Conservation (phyloP, 2,113 vertebrate species). For the Amphiprion ocellaris region DNA sequence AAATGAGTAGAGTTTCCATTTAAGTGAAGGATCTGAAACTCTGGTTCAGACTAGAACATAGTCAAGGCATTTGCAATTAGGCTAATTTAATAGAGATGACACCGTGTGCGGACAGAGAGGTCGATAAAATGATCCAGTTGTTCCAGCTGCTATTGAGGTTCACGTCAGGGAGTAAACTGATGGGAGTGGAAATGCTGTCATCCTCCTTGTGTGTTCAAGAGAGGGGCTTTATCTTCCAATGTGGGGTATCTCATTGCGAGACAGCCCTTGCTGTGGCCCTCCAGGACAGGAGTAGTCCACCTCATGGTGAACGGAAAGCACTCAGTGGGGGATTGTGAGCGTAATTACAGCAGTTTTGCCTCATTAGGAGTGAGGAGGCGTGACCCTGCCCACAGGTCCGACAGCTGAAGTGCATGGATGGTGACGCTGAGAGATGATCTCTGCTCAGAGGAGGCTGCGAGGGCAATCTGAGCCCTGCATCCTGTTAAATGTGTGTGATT, state of each 20-base stretch:
- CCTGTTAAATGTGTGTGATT: neutral
- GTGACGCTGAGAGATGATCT: slow-evolving; percentile 53
- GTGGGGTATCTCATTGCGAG: slow-evolving; percentile 17
- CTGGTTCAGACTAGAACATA: neutral
- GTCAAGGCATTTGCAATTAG: neutral
- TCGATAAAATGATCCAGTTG: slow-evolving; percentile 2
- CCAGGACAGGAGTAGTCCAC: slow-evolving; percentile 63
- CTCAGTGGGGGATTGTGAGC: slow-evolving; percentile 59
- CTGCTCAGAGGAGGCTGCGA: slow-evolving; percentile 20
- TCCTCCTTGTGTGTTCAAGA: slow-evolving; percentile 11
- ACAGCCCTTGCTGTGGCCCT: slow-evolving; percentile 50
- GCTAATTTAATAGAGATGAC: slow-evolving; percentile 20
- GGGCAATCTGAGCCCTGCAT: neutral
- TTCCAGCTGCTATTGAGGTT: slow-evolving; percentile 16
- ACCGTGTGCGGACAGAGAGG: slow-evolving; percentile 7
- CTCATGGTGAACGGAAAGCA: slow-evolving; percentile 44
- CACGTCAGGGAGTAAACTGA: slow-evolving; percentile 17
- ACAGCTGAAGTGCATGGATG: slow-evolving; percentile 73
- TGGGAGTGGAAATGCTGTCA: slow-evolving; percentile 33
- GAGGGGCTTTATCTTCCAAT: slow-evolving; percentile 34
- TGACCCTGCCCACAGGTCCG: slow-evolving; percentile 69
- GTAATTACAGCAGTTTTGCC: slow-evolving; percentile 76
- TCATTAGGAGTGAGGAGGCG: slow-evolving; percentile 77
- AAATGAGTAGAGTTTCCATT: neutral
- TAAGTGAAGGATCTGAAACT: neutral